Percentiles rank a stretch among this genome's conserved stretches.
Conservation (phyloP, 2,888 invertebrate species). For the Eristalis arbustorum region DNA sequence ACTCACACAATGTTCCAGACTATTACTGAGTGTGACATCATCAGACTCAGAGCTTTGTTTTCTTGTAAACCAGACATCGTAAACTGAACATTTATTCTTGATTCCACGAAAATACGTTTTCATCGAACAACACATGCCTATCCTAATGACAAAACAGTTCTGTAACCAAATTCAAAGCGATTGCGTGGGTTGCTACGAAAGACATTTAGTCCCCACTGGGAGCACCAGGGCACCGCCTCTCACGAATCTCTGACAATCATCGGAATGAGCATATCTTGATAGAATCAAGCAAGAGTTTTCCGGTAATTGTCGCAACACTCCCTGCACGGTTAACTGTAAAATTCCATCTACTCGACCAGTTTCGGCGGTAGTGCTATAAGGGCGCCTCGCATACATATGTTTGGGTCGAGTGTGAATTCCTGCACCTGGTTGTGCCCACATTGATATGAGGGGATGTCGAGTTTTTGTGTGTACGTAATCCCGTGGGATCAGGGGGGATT, state of each 20-base stretch:
- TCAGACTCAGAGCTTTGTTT: background rate
- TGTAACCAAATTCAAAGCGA: background rate
- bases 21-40: background rate
- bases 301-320: background rate
- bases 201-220: background rate
- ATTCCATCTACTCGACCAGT: background rate
- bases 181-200: background rate
- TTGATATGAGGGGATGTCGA: background rate
- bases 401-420: background rate
- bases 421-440: background rate
- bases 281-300: background rate
- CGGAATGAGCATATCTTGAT: background rate
- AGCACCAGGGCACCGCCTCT: background rate
- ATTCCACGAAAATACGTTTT: background rate
- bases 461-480: background rate
- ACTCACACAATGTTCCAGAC: background rate
- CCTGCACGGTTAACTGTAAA: background rate
- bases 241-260: background rate
- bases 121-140: background rate
- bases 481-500: background rate
- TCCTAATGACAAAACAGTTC: background rate
- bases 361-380: background rate
- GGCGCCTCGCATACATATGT: background rate
- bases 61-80: no score
- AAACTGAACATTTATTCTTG: no score